These are phyloP conservation scores for Mionectes olivaceus DNA, from an alignment of 2,797 vertebrate genomes.

Conservation along the genomic window DNA sequence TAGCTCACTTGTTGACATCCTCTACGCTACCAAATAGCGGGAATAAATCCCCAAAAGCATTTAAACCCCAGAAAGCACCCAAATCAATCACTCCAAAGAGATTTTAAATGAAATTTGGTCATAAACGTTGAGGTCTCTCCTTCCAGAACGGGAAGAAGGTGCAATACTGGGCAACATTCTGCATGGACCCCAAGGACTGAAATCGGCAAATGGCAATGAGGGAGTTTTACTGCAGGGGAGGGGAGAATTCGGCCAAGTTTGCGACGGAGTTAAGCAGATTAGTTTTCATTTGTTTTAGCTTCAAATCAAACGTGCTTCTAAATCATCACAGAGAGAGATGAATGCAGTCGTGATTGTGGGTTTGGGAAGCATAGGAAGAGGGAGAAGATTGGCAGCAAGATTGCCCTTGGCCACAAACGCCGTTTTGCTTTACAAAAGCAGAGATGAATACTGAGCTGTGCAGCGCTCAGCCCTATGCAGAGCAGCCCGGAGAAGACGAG, in stretches of 20 bases:
- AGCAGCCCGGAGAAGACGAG: not conserved
- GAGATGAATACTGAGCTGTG: slow-evolving; percentile 1
- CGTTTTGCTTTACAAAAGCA: not conserved
- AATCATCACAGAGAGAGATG: not conserved
- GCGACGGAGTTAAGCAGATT: not conserved
- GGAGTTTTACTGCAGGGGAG: not conserved
- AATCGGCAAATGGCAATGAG: not conserved
- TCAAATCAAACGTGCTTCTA: not conserved
- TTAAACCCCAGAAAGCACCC: not conserved
- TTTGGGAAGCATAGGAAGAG: not conserved
- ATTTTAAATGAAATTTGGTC: not conserved
- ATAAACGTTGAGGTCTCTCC: not conserved
- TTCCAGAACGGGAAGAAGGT: not conserved
- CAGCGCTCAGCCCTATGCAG: not conserved
- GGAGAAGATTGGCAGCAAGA: not conserved
- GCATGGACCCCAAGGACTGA: not conserved
- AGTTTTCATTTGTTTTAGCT: not conserved
- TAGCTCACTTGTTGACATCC: not conserved
- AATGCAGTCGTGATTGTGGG: not conserved
- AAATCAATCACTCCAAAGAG: not conserved
- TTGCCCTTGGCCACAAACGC: not conserved
- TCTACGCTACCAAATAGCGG: not conserved
- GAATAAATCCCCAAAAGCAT: not conserved
- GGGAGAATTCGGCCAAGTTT: not conserved
- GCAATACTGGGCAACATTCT: not conserved